Conservation (phyloP, 2,113 vertebrate genomes). For the Oryctolagus cuniculus region DNA sequence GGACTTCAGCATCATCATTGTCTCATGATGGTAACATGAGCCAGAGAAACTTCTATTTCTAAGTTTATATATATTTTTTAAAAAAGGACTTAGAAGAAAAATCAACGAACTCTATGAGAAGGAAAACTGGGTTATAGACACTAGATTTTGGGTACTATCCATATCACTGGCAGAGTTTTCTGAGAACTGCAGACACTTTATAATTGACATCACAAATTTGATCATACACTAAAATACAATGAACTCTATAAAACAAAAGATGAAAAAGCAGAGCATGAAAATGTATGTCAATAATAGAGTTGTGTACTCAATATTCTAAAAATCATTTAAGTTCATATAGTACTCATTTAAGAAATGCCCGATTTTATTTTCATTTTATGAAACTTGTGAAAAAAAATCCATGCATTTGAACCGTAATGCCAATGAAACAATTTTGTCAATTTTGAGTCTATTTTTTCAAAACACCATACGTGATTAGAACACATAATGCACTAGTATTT, state of each 20-base stretch:
- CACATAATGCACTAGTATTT: conserved; percentile 85
- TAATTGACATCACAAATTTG: conserved; percentile 19
- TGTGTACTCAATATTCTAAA: conserved; percentile 23
- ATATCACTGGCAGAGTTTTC: conserved; percentile 31
- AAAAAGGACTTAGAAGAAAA: conserved; percentile 56
- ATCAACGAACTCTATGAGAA: conserved; percentile 56
- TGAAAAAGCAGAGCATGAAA: not conserved
- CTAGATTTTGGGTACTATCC: conserved; percentile 45
- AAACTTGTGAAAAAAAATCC: conserved; percentile 70
- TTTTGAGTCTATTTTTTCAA: conserved; percentile 86
- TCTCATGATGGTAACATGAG: conserved; percentile 70
- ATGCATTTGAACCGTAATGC: conserved; percentile 76
- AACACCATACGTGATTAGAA: conserved; percentile 89
- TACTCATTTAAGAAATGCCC: conserved; percentile 64
- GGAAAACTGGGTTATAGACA: conserved; percentile 25
- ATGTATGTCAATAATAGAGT: not conserved
- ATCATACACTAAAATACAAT: conserved; percentile 9
- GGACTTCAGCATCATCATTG: conserved; percentile 77
- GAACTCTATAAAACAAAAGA: conserved; percentile 39
- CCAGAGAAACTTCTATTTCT: conserved; percentile 78
- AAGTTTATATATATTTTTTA: conserved; percentile 66
- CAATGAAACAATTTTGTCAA: conserved; percentile 85
- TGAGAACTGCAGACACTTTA: conserved; percentile 37
- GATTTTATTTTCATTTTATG: conserved; percentile 72
- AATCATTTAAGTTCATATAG: conserved; percentile 44